Evolutionary conservation across 2,888 invertebrate genomes (phyloP).

Genomic region (Creontiades dilutus): DNA sequence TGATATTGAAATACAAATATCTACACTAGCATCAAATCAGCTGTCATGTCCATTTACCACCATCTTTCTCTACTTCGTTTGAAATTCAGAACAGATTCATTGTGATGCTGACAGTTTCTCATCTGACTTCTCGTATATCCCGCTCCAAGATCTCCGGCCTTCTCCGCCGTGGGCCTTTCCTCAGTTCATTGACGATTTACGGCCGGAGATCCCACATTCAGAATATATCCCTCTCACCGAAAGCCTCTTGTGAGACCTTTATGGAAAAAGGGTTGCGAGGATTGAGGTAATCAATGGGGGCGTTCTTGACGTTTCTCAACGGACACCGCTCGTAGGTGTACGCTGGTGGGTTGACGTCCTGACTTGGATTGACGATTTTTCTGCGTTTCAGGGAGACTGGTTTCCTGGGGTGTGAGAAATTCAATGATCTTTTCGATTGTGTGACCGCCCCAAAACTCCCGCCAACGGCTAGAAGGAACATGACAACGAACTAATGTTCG

Average conservation of each 20-base stretch:
- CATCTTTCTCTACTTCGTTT: too few species aligned
- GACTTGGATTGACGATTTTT: background rate
- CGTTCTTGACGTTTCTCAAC: background rate
- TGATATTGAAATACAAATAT: too few species aligned
- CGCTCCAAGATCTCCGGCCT: too few species aligned
- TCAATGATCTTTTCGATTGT: background rate
- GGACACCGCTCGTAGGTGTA: background rate
- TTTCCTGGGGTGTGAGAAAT: slow-evolving; percentile 10
- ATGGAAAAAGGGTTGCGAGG: slow-evolving; percentile 35
- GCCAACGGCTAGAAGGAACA: background rate
- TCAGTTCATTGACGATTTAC: background rate
- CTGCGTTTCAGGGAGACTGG: background rate
- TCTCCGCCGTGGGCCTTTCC: too few species aligned
- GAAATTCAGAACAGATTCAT: too few species aligned
- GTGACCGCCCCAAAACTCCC: background rate
- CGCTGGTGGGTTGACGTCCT: background rate
- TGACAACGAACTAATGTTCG: too few species aligned
- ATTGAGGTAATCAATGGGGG: background rate
- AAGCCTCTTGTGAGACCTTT: slow-evolving; percentile 19
- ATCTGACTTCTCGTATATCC: too few species aligned
- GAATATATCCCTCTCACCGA: background rate
- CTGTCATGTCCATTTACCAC: too few species aligned
- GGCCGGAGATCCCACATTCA: background rate
- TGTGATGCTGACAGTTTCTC: too few species aligned
- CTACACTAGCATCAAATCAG: too few species aligned